Base-by-base conservation (phyloP, 2,113 vertebrate species). In the Mesitornis unicolor region DNA sequence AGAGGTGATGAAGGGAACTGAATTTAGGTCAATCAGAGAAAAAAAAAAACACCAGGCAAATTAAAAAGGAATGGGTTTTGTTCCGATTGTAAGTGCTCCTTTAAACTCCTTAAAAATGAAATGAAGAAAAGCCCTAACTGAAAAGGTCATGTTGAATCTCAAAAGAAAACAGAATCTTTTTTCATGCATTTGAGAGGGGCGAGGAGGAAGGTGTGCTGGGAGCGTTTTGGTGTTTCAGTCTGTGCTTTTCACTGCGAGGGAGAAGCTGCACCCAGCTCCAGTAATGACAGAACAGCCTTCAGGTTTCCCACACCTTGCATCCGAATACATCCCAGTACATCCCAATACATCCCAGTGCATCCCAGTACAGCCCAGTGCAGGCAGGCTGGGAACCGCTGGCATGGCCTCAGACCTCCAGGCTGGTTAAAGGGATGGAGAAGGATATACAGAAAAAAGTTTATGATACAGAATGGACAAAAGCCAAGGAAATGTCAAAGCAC, bases 101-200 rank as follows among this genome's bases (percentile, higher is more conserved):
- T 96, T 69, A 65, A 92, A 93, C 29, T 88, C 70, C 85, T 94
- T 73, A n/a, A 74, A 77, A 69, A 80, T 18, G 68, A 76, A 85
- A 45, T 4, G 36, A 77, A 84, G 73, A 50, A 63, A 64, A 92
- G 36, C 64, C 59, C 45, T 7, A 36, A 4, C 1, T 31, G 88
- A 26, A 92, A 88, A 94, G 90, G 92, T 77, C 63, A 6, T 0
- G 9, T 40, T 35, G 79, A 12, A 60, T 48, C 79, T 80, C 24
- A 7, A 17, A 40, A 40, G 70, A 33, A 74, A 96, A 45, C 1
- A 3, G 54, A 35, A 6, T 36, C 29, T 53, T 69, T 33, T 76
- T 45, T 29, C 22, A 2, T 1, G 0, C 0, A 0, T 11, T 56
- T 11, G 0, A 24, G 57, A 4, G 3, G 79, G 13, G 21, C 45